A percentile compares a stretch with the other conserved stretches of the same genome.
Evolutionary conservation across 2,888 invertebrate genomes (phyloP).

Genomic region (Sarcophaga carnaria): DNA sequence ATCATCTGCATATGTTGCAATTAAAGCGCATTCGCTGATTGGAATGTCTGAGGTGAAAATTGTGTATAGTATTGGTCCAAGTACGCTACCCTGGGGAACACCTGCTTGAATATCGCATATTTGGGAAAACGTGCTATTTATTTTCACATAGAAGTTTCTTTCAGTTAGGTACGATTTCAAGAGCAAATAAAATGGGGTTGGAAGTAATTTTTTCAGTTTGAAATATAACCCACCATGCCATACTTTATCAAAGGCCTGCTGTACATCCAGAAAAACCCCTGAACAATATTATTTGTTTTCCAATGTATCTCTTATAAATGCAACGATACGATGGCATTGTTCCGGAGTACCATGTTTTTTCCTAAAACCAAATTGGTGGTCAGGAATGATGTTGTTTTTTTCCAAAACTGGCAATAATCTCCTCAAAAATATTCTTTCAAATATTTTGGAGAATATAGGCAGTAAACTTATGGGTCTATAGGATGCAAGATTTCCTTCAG

Average conservation of each 20-base stretch:
- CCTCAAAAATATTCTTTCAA: no score
- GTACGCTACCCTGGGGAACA: not conserved
- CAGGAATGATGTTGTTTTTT: not conserved
- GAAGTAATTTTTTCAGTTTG: slow-evolving; percentile 9
- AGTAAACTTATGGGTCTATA: no score
- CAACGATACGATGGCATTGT: not conserved
- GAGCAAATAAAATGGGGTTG: not conserved
- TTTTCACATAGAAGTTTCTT: slow-evolving; percentile 13
- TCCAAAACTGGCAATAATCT: no score
- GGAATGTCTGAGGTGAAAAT: slow-evolving; percentile 27
- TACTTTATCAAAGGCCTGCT: slow-evolving; percentile 15
- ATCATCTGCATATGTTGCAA: not conserved
- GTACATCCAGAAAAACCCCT: slow-evolving; percentile 6
- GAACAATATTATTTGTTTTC: not conserved
- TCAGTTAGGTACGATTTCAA: slow-evolving; percentile 9
- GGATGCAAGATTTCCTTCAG: no score
- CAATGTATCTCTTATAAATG: slow-evolving; percentile 15
- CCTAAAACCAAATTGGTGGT: not conserved
- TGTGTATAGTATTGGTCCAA: slow-evolving; percentile 26
- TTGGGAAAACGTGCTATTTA: not conserved
- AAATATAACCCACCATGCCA: not conserved
- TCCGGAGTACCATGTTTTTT: not conserved
- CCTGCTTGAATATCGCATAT: no score
- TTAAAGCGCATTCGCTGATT: not conserved
- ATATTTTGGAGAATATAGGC: no score